These are phyloP conservation scores for Tupiocoris notatus DNA, from an alignment of 2,888 invertebrate species.

Conservation along the genomic window DNA sequence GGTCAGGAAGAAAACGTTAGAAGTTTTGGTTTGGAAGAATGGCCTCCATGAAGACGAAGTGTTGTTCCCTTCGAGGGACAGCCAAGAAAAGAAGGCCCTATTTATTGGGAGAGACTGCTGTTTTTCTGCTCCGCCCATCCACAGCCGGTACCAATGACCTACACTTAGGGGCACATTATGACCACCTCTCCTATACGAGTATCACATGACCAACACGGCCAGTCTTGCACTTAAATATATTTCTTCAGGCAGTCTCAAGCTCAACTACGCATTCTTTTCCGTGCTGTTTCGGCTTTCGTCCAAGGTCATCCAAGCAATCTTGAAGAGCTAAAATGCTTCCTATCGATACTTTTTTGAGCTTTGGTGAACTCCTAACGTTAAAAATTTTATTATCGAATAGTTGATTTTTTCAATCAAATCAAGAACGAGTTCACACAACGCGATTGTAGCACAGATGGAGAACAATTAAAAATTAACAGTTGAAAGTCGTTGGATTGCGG, in stretches of 20 bases:
- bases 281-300: neutral
- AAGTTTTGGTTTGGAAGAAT: neutral
- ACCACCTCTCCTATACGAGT: neutral
- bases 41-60: slow-evolving; percentile 1
- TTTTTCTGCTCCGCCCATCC: slow-evolving; percentile 2
- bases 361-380: no score
- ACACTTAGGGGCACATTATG: slow-evolving; percentile 30
- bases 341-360: no score
- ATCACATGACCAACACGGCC: neutral
- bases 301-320: neutral
- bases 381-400: no score
- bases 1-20: no score
- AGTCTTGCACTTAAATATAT: slow-evolving; percentile 19
- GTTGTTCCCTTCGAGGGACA: slow-evolving; percentile 17
- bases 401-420: no score
- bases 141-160: slow-evolving; percentile 9
- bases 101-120: slow-evolving; percentile 27
- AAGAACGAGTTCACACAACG: no score
- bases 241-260: neutral
- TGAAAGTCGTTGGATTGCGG: no score
- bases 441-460: no score
- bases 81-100: neutral
- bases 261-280: neutral
- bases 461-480: no score
- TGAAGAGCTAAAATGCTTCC: no score